phyloP scores from a whole-genome alignment of 2,113 vertebrate species.

The Elaphurus davidianus region DNA sequence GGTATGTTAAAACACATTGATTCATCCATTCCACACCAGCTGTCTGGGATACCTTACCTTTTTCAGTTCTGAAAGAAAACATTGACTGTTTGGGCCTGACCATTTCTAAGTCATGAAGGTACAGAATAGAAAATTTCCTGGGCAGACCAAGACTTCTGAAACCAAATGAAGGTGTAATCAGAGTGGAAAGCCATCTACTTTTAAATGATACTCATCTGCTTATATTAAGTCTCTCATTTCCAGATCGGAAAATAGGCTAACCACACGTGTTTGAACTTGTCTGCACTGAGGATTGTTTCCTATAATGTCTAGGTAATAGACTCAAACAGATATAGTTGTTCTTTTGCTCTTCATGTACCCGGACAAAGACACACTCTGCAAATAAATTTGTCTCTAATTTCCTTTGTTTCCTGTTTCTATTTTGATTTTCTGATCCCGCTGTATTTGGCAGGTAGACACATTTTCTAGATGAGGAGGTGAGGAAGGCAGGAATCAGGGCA shows the following conservation, averaged over 20 bases:
- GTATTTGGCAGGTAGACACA: constrained; percentile 26
- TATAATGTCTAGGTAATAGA: not conserved
- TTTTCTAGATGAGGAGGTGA: constrained; percentile 1
- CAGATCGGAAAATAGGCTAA: not conserved
- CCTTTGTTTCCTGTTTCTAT: constrained; percentile 29
- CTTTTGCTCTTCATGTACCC: not conserved
- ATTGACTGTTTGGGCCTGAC: not conserved
- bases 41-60: not conserved
- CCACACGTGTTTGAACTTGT: not conserved
- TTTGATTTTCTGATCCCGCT: constrained; percentile 18
- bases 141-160: not conserved
- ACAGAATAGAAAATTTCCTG: not conserved
- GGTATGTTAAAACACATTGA: not conserved
- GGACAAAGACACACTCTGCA: not conserved
- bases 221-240: not conserved
- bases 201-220: not conserved
- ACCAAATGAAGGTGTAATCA: not conserved
- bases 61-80: not conserved
- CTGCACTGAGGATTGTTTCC: not conserved
- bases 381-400: not conserved
- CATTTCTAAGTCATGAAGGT: not conserved
- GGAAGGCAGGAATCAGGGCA: constrained; percentile 12
- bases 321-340: not conserved
- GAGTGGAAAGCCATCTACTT: not conserved
- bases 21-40: not conserved